These are phyloP conservation scores for Irena cyanogastra DNA, from an alignment of 2,113 vertebrate species.

Conservation along the genomic window DNA sequence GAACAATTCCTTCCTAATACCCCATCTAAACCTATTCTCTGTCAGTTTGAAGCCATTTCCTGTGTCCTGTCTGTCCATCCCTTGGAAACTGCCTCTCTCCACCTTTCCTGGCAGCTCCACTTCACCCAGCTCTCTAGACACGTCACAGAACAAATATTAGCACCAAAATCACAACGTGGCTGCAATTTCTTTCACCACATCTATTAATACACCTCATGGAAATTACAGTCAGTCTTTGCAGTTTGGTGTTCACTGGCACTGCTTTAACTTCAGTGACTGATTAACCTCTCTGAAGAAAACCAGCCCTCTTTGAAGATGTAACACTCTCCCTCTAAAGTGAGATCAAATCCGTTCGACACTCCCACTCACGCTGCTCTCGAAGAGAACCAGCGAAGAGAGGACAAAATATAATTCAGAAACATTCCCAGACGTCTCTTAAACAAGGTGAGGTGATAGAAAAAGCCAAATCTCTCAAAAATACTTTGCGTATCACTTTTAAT, in stretches of 20 bases:
- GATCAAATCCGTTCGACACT: constrained; percentile 18
- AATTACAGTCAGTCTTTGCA: neutral
- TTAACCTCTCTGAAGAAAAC: constrained; percentile 1
- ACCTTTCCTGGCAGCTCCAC: neutral
- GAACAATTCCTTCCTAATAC: rapidly evolving
- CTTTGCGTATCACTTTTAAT: neutral
- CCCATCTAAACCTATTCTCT: neutral
- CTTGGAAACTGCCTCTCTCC: neutral
- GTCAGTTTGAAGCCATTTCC: neutral
- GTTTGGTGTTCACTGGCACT: neutral
- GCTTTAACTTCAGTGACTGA: neutral
- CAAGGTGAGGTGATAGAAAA: constrained; percentile 16
- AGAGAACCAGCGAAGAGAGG: neutral
- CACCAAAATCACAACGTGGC: neutral
- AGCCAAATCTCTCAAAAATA: neutral
- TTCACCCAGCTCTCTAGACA: neutral
- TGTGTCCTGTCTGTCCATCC: neutral
- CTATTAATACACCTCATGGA: neutral
- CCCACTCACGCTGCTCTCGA: constrained; percentile 18
- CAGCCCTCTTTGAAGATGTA: constrained; percentile 13
- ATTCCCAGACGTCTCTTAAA: neutral
- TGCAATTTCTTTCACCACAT: neutral
- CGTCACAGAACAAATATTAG: neutral
- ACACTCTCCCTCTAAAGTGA: constrained; percentile 17
- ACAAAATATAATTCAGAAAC: constrained; percentile 9